Base-by-base conservation (phyloP, 1,140 invertebrate genomes). In the Magallana ariakensis region DNA sequence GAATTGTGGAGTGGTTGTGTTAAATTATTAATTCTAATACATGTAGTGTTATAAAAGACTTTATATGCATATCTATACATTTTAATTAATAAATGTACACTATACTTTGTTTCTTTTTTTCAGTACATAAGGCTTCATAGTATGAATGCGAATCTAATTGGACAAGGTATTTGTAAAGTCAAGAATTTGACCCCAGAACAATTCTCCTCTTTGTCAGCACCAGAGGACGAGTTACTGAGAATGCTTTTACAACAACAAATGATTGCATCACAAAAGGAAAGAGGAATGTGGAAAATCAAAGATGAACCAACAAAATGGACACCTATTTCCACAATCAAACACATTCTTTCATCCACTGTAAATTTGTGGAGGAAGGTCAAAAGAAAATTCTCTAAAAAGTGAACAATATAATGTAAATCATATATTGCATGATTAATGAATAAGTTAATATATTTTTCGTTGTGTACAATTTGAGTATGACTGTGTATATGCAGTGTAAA, bases 341-440 rank as follows among this genome's bases (percentile, higher is more conserved):
- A 33, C 13, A 33, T 75, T 26, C 1, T 75, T 4, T 11, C 1
- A 10, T 75, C 19, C 22, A 9, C 66, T 26, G 33, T 75, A 9
- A 8, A 75, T 11, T 75, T 75, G 13, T 75, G 66, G 66, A 75
- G 66, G 22, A 75, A 75, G 33, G 10, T 75, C 19, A 75, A 26
- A 26, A 75, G 22, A 75, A 75, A 75, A 75, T 75, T 22, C 66
- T 75, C 22, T 26, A 75, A 75, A 75, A 13, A 75, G 22, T 33
- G 22, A 33, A 26, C 6, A 62, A 46, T 46, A 5, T 46, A 46
- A 46, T 46, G 33, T 46, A 46, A 46, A 46, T 46, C 33, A 46
- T 46, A n/a, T n/a, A 46, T 2, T 46, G 2, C 33, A 46, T 46
- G 33, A 5, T 46, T 46, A 46, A 46, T 46, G 33, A 46, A 46